These are phyloP conservation scores for Chrysolina americana DNA, from an alignment of 2,888 invertebrate species.

Conservation along the genomic window DNA sequence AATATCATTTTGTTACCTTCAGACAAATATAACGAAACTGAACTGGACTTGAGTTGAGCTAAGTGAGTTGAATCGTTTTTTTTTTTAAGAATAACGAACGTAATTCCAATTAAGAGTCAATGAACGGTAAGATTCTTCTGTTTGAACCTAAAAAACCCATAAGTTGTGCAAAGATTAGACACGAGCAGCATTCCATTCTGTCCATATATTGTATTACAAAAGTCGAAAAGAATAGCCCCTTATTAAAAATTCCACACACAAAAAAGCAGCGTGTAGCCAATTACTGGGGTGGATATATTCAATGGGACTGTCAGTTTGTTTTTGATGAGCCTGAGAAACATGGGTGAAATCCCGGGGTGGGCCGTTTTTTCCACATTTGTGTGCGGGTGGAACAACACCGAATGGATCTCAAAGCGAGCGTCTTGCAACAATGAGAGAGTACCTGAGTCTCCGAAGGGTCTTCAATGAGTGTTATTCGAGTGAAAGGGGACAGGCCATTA, in stretches of 20 bases:
- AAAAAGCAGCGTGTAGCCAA: conserved; percentile 58
- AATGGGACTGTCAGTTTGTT: conserved; percentile 55
- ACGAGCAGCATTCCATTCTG: conserved; percentile 40
- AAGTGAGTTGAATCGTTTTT: no score
- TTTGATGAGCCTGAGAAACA: conserved; percentile 57
- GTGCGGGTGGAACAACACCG: conserved; percentile 46
- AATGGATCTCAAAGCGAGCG: conserved; percentile 31
- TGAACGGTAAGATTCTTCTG: no score
- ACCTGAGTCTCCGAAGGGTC: conserved; percentile 36
- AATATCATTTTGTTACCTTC: no score
- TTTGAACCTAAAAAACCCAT: neutral
- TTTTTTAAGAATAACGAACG: no score
- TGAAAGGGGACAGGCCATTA: conserved; percentile 46
- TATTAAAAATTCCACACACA: conserved; percentile 56
- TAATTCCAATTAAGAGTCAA: no score
- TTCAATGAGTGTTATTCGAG: conserved; percentile 49
- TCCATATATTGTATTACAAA: conserved; percentile 24
- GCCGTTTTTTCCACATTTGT: conserved; percentile 39
- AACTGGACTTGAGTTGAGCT: no score
- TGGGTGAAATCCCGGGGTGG: conserved; percentile 48
- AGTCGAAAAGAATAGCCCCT: conserved; percentile 51
- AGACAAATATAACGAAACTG: no score
- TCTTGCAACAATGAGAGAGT: conserved; percentile 36
- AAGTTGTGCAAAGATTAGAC: conserved; percentile 34
- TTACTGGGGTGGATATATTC: conserved; percentile 57